A percentile compares a stretch with the other conserved stretches of the same genome.
Evolutionary conservation across 2,113 vertebrate species (phyloP).

Genomic region (Hemichromis elongatus): DNA sequence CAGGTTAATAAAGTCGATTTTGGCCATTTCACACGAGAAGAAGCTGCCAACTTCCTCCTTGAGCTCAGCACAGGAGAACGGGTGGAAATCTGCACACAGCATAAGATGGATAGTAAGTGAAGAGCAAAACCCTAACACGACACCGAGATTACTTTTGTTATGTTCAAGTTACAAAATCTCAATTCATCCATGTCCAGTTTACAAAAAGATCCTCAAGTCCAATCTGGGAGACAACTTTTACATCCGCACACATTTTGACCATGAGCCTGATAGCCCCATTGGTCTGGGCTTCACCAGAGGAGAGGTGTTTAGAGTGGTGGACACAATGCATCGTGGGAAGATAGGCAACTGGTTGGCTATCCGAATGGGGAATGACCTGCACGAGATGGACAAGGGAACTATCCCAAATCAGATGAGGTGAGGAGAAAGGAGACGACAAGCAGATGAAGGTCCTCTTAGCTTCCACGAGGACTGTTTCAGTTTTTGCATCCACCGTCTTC

Average conservation of each 20-base stretch:
- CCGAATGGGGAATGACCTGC: slow-evolving; percentile 86
- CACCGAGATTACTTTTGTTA: fast-evolving
- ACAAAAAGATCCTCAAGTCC: slow-evolving; percentile 86
- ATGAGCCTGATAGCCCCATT: slow-evolving; percentile 73
- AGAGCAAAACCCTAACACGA: not conserved
- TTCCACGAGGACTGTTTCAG: not conserved
- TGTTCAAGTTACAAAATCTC: too few species aligned
- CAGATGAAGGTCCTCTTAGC: not conserved
- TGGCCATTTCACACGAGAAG: slow-evolving; percentile 85
- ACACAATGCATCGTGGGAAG: slow-evolving; percentile 85
- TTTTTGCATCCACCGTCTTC: fast-evolving
- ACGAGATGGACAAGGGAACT: slow-evolving; percentile 87
- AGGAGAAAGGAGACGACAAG: not conserved
- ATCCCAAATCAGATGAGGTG: slow-evolving; percentile 89
- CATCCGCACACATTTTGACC: slow-evolving; percentile 92
- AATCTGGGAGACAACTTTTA: slow-evolving; percentile 90
- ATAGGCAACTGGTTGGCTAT: slow-evolving; percentile 85
- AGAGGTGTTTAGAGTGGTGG: slow-evolving; percentile 90
- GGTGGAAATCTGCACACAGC: slow-evolving; percentile 78
- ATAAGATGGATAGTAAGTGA: slow-evolving; percentile 89
- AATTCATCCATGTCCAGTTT: slow-evolving; percentile 72
- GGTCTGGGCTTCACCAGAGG: slow-evolving; percentile 87
- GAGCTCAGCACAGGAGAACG: slow-evolving; percentile 73
- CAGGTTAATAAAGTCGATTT: slow-evolving; percentile 86
- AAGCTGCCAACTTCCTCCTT: slow-evolving; percentile 85